A percentile compares a stretch with the other conserved stretches of the same genome.
phyloP scores from a whole-genome alignment of 2,113 vertebrate species.

The Stigmatopora nigra region DNA sequence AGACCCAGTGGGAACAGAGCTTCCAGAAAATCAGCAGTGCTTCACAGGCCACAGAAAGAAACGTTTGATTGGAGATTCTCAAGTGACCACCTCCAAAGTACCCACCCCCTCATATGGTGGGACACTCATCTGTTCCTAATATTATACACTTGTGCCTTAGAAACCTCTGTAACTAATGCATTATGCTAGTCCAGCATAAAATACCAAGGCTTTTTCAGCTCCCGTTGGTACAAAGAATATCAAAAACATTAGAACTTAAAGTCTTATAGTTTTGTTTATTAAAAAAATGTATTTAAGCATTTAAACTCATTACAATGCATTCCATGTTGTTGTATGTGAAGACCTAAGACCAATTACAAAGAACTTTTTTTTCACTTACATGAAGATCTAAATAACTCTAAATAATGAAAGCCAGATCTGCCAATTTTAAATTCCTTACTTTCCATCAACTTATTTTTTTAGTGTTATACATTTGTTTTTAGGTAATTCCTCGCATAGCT shows the following conservation, averaged over 20 bases:
- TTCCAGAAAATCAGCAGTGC: slow-evolving; percentile 44
- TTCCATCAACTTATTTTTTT: slow-evolving; percentile 43
- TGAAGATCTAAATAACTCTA: slow-evolving; percentile 44
- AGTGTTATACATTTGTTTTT: slow-evolving; percentile 26
- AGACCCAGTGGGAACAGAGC: slow-evolving; percentile 43
- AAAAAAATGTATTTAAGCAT: neutral
- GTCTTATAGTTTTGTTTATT: neutral
- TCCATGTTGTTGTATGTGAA: neutral
- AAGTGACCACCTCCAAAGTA: slow-evolving; percentile 30
- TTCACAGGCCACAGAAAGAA: slow-evolving; percentile 45
- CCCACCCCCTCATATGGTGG: slow-evolving; percentile 42
- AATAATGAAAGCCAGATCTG: slow-evolving; percentile 55
- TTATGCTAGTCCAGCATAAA: slow-evolving; percentile 53
- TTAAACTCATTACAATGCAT: neutral
- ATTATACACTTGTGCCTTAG: slow-evolving; percentile 63
- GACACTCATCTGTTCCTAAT: slow-evolving; percentile 73
- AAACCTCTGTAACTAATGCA: slow-evolving; percentile 68
- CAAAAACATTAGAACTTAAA: neutral
- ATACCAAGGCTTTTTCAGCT: slow-evolving; percentile 46
- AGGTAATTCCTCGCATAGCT: slow-evolving; percentile 25
- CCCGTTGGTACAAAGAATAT: slow-evolving; percentile 31
- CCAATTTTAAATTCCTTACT: slow-evolving; percentile 25
- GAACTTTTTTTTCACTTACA: slow-evolving; percentile 14
- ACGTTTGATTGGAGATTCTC: slow-evolving; percentile 47
- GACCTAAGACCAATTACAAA: slow-evolving; percentile 12